phyloP scores from a whole-genome alignment of 2,797 vertebrate species.

The Ctenochaetus hawaiiensis region DNA sequence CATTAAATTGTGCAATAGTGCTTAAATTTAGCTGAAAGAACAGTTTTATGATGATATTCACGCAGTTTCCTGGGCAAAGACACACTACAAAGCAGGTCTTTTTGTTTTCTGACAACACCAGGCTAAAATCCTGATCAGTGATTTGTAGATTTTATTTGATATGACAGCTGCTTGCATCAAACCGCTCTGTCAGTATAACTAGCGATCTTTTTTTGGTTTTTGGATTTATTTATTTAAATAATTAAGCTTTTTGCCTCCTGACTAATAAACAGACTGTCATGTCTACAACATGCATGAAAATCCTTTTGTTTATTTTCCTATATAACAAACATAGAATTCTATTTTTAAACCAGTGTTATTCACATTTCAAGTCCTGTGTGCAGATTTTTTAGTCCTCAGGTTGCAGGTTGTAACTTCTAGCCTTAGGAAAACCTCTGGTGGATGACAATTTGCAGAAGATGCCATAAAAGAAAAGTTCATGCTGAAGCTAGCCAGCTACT shows the following conservation, averaged over 20 bases:
- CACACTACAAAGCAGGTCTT: not conserved
- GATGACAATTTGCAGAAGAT: too few species aligned
- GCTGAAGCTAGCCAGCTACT: too few species aligned
- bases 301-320: not conserved
- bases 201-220: not conserved
- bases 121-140: not conserved
- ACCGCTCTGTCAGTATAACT: not conserved
- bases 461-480: too few species aligned
- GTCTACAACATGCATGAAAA: not conserved
- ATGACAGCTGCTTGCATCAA: not conserved
- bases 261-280: not conserved
- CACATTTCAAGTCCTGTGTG: not conserved
- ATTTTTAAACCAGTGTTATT: constrained; percentile 6
- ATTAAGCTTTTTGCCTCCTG: not conserved
- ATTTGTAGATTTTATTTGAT: not conserved
- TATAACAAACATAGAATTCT: not conserved
- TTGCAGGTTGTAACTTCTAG: too few species aligned
- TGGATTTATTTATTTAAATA: constrained; percentile 15
- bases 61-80: constrained; percentile 1
- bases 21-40: constrained; percentile 12
- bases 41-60: constrained; percentile 12
- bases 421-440: too few species aligned
- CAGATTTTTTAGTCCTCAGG: too few species aligned
- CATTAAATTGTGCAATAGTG: constrained; percentile 24
- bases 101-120: constrained; percentile 19